Evolutionary conservation across 2,113 vertebrate genomes (phyloP).

Genomic region (Rynchops niger): DNA sequence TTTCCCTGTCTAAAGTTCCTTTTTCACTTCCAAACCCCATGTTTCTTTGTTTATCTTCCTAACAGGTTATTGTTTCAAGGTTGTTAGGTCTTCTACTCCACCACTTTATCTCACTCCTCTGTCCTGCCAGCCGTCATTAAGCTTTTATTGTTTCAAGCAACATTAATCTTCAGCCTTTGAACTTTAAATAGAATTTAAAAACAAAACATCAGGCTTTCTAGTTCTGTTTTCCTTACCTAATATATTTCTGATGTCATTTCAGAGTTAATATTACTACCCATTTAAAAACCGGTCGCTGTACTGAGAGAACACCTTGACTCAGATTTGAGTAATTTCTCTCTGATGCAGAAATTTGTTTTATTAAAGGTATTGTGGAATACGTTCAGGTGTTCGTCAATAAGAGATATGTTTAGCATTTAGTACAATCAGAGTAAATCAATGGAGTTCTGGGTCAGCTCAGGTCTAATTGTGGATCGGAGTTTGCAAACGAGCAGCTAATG

Average conservation of each 20-base stretch:
- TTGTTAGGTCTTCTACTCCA: background rate
- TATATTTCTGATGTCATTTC: background rate
- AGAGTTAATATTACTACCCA: background rate
- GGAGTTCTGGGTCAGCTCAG: background rate
- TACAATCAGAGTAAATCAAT: background rate
- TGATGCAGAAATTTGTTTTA: background rate
- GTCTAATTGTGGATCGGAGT: background rate
- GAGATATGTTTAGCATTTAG: background rate
- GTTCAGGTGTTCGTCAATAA: background rate
- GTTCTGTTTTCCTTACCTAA: background rate
- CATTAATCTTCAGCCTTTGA: background rate
- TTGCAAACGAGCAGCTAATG: background rate
- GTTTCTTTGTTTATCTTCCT: background rate
- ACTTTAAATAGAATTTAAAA: background rate
- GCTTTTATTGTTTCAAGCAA: background rate
- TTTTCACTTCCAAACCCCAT: background rate
- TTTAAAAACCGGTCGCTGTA: background rate
- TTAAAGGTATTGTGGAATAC: background rate
- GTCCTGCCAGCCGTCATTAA: background rate
- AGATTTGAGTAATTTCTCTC: background rate
- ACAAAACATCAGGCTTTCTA: background rate
- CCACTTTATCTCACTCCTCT: background rate
- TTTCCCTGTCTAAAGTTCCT: background rate
- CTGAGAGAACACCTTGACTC: background rate
- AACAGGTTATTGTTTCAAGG: background rate